Evolutionary conservation across 1,140 invertebrate genomes (phyloP), one percentile per base, ranked within the genome.

Genomic region (Tetranychus cinnabarinus): DNA sequence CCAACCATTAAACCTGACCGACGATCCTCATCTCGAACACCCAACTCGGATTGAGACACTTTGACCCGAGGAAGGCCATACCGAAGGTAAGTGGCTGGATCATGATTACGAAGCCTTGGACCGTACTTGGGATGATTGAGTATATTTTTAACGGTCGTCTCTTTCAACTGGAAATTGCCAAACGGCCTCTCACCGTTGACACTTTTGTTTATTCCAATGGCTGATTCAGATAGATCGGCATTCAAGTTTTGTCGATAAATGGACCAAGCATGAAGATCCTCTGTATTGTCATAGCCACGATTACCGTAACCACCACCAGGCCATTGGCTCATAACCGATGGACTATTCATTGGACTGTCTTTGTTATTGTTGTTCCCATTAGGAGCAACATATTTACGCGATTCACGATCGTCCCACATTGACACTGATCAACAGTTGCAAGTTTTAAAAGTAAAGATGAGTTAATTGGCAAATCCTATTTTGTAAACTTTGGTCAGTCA

Each of bases 241-340:
- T 92, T 93, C 39, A 92, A 75, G 72, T 93, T 93, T 80, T 93
- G 89, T 68, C 88, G 82, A 74, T 91, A 93, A 69, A 93, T 91
- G 58, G 86, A 89, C 89, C 89, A 93, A 56, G 88, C 88, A 72
- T 93, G 88, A 59, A 92, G 77, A 73, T 93, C 88, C 70, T 91
- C 88, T 36, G 84, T 86, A 1, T 81, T 64, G 12, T 58, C 60
- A 33, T 61, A 67, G 15, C 63, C 39, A 66, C 48, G 35, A 58
- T 66, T 62, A 47, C 61, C 34, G 65, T 81, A 66, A 81, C 81
- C 7, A 84, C 83, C 70, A 87, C 84, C 45, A 73, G 87, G 87
- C 66, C 85, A 79, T 65, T 84, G 77, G 71, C 87, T 84, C 5
- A 23, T 46, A 46, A 42, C 10, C 56, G 56, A 42, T 42, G 39